Evolutionary conservation across 2,113 vertebrate genomes (phyloP).

Genomic region (Ptilorrhoa leucosticta): DNA sequence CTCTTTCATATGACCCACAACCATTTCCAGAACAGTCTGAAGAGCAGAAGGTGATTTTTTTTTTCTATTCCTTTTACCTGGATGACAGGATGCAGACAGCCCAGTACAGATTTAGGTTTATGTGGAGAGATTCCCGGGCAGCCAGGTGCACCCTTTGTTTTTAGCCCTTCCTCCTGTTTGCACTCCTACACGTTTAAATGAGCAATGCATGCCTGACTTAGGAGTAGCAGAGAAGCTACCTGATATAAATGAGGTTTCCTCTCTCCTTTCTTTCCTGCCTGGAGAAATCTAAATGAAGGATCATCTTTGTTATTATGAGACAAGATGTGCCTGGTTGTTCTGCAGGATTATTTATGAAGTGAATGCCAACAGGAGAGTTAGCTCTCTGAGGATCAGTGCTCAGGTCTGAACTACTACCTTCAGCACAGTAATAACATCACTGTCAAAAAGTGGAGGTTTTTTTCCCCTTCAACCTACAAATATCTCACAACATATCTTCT

Average conservation of each 20-base stretch:
- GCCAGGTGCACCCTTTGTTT: not conserved
- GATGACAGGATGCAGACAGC: not conserved
- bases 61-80: not conserved
- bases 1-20: not conserved
- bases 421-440: not conserved
- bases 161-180: not conserved
- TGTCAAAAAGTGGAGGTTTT: not conserved
- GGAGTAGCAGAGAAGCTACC: not conserved
- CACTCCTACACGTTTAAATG: not conserved
- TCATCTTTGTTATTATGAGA: not conserved
- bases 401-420: not conserved
- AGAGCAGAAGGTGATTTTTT: not conserved
- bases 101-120: not conserved
- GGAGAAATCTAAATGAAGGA: not conserved
- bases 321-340: not conserved
- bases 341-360: constrained; percentile 13
- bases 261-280: not conserved
- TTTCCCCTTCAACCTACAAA: not conserved
- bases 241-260: not conserved
- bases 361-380: not conserved
- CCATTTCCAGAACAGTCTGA: not conserved
- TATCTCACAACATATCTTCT: not conserved
- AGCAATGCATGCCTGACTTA: not conserved
- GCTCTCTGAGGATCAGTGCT: not conserved
- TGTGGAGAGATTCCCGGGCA: not conserved